Percentiles rank a stretch among this genome's conserved stretches.
phyloP scores from a whole-genome alignment of 2,797 vertebrate genomes.

The Apodemus agrarius region DNA sequence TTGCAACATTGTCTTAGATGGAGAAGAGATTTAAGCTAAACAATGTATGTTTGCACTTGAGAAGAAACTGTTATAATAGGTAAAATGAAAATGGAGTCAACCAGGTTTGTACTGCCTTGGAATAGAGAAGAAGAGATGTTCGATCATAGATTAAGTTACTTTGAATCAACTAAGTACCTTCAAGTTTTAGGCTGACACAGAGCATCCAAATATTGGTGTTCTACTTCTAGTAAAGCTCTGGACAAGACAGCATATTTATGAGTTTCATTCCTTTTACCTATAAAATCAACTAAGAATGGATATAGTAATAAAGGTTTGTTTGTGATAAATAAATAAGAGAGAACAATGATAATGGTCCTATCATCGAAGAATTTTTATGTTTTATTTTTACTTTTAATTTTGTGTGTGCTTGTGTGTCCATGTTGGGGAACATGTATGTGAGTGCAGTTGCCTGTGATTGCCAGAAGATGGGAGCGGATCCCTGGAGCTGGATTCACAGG shows the following conservation, averaged over 20 bases:
- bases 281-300: neutral
- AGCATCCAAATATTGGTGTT: neutral
- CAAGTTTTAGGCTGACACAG: neutral
- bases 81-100: neutral
- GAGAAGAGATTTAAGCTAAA: neutral
- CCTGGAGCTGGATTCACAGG: neutral
- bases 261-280: neutral
- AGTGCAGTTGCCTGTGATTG: neutral
- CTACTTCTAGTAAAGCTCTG: neutral
- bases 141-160: neutral
- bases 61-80: neutral
- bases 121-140: neutral
- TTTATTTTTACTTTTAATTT: neutral
- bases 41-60: neutral
- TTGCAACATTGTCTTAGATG: neutral
- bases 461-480: neutral
- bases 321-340: conserved; percentile 18
- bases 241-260: neutral
- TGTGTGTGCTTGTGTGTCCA: neutral
- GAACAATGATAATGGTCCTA: neutral
- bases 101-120: neutral
- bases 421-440: neutral
- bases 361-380: neutral
- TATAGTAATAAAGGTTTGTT: neutral
- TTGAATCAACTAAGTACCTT: neutral